These are phyloP conservation scores for Tetragonula carbonaria DNA, from an alignment of 2,888 invertebrate species.

Conservation along the genomic window DNA sequence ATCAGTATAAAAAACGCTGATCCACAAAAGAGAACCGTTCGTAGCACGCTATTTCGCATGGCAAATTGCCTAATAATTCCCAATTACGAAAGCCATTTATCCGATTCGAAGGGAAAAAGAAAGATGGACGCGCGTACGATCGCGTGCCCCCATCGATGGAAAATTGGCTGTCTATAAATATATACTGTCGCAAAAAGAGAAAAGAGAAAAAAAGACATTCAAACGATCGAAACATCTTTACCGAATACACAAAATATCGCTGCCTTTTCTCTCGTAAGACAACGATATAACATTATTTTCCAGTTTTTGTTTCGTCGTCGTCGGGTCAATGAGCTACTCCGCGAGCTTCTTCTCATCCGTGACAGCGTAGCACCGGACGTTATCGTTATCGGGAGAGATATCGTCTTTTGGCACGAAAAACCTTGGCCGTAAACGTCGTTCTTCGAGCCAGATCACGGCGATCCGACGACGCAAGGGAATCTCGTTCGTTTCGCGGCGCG, in stretches of 20 bases:
- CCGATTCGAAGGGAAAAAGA: background rate
- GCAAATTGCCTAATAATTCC: background rate
- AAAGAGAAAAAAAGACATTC: background rate
- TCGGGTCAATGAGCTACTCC: background rate
- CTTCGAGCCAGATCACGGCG: slow-evolving; percentile 64
- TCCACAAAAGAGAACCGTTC: background rate
- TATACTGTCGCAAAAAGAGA: background rate
- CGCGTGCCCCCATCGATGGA: background rate
- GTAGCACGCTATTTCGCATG: background rate
- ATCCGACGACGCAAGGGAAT: slow-evolving; percentile 52
- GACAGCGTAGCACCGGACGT: slow-evolving; percentile 53
- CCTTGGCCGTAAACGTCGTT: slow-evolving; percentile 67
- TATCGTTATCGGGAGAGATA: slow-evolving; percentile 57
- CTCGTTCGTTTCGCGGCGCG: slow-evolving; percentile 11
- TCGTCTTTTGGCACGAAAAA: slow-evolving; percentile 71
- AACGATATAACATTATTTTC: background rate
- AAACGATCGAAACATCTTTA: background rate
- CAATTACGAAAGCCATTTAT: background rate
- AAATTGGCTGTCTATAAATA: background rate
- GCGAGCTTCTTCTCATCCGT: slow-evolving; percentile 1
- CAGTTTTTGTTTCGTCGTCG: no score
- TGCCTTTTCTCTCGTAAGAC: background rate
- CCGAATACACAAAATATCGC: background rate
- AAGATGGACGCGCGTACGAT: no score
- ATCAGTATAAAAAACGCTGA: background rate